phyloP scores from a whole-genome alignment of 2,797 vertebrate genomes.

The Holocentrus rufus region DNA sequence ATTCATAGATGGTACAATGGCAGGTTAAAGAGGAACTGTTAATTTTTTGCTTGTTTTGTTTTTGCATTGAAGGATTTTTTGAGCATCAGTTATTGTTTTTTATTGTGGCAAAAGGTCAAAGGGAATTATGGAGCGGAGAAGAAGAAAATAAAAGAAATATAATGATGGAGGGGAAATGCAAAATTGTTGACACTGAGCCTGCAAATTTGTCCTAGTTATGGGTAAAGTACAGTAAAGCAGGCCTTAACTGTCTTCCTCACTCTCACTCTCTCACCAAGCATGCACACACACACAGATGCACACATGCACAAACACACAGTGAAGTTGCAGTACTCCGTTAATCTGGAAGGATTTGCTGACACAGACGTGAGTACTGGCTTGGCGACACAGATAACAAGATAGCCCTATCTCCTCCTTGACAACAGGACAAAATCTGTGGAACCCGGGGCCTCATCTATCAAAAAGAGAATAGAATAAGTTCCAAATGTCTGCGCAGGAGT shows the following conservation, averaged over 20 bases:
- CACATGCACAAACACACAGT: constrained; percentile 11
- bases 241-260: constrained; percentile 16
- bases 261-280: constrained; percentile 28
- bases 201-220: not conserved
- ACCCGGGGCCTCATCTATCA: not conserved
- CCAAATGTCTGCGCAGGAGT: no score
- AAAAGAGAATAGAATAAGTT: no score
- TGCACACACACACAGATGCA: constrained; percentile 13
- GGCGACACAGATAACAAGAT: constrained; percentile 45
- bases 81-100: not conserved
- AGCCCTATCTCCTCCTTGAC: constrained; percentile 26
- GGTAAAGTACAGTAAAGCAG: not conserved
- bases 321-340: constrained; percentile 27
- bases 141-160: not conserved
- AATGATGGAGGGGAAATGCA: not conserved
- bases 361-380: constrained; percentile 40
- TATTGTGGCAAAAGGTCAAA: not conserved
- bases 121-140: constrained; percentile 13
- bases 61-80: not conserved
- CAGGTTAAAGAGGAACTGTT: constrained; percentile 4
- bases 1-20: constrained; percentile 28
- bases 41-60: not conserved
- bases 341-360: constrained; percentile 54
- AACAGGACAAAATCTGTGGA: constrained; percentile 8
- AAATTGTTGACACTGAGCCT: not conserved